Base-by-base conservation (phyloP, 2,888 invertebrate genomes). In the Pristionchus mayeri region DNA sequence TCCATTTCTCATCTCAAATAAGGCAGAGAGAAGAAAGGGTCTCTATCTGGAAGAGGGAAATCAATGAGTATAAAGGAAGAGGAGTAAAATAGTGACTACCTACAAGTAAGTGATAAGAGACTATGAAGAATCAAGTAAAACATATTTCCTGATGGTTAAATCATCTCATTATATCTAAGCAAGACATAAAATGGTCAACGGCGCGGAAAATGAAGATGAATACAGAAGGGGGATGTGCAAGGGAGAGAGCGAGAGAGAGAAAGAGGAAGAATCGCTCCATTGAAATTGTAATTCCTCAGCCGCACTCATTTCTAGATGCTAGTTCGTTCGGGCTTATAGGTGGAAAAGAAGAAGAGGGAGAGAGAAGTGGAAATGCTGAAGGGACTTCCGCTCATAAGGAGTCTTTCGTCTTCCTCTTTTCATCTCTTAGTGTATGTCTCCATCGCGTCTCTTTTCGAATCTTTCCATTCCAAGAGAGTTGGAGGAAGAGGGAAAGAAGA, bases 11-110 rank as follows among this genome's bases (percentile, higher is more conserved):
- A 34, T 79, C n/a, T 44, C 21, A 52, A 44, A 79, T 30, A 52
- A 79, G 30, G 52, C 50, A 52, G 79, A 30, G 52, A 52, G 34
- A n/a, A n/a, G n/a, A n/a, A n/a, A n/a, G n/a, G n/a, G n/a, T n/a
- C n/a, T n/a, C n/a, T n/a, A n/a, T n/a, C n/a, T n/a, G n/a, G 24
- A 34, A 40, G 79, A 44, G 40, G 18, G 79, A 50, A 78, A 27
- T 21, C 40, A 52, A 50, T 52, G 40, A 13, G 52, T 2, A 37
- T 48, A 50, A 52, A 40, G n/a, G 44, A 37, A 80, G 80, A 80
- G 37, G 44, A 40, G 24, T 13, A 21, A 44, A 52, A 34, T 27
- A 30, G 44, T 9, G 44, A 44, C 13, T 9, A 13, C 13, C 44
- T 44, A 44, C 13, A 9, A 44, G 44, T 44, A 44, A 30, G 34